A percentile compares a stretch with the other conserved stretches of the same genome.
These are phyloP conservation scores for Malacoctenus gilli DNA, from an alignment of 2,797 vertebrate genomes.

Conservation along the genomic window DNA sequence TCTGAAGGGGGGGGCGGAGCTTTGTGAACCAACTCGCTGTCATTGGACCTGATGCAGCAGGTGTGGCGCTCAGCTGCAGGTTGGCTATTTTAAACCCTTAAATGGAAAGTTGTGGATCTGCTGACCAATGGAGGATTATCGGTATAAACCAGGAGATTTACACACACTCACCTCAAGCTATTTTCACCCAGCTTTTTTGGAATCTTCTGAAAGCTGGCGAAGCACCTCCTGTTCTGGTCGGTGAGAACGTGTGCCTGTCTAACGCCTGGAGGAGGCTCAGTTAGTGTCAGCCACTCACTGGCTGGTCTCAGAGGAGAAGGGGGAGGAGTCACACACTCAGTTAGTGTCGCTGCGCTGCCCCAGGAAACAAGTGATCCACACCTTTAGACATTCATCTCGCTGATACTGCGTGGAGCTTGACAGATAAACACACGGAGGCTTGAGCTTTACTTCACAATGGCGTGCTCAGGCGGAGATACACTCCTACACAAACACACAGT, in stretches of 20 bases:
- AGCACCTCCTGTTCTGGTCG: background rate
- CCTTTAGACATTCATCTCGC: slow-evolving; percentile 27
- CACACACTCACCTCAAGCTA: slow-evolving; percentile 7
- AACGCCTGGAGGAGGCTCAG: no score
- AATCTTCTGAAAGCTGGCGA: background rate
- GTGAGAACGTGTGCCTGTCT: slow-evolving; percentile 5
- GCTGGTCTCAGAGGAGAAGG: slow-evolving; percentile 51
- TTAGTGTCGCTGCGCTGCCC: slow-evolving; percentile 24
- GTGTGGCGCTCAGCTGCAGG: slow-evolving; percentile 35
- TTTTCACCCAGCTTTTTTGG: no score
- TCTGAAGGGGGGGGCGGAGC: slow-evolving; percentile 18
- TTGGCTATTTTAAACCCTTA: slow-evolving; percentile 23
- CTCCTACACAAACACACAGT: background rate
- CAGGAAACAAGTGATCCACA: slow-evolving; percentile 48
- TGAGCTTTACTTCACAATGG: slow-evolving; percentile 18
- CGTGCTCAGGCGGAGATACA: slow-evolving; percentile 17
- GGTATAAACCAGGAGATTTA: slow-evolving; percentile 14
- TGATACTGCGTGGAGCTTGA: slow-evolving; percentile 9
- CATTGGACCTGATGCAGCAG: slow-evolving; percentile 9
- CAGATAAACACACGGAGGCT: slow-evolving; percentile 10
- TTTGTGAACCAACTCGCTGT: slow-evolving; percentile 11
- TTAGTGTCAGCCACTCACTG: slow-evolving; percentile 45
- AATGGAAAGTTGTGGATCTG: background rate
- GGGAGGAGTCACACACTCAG: slow-evolving; percentile 63
- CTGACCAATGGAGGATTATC: slow-evolving; percentile 8